A percentile compares a stretch with the other conserved stretches of the same genome.
These are phyloP conservation scores for Cremastinae sp. DNA, from an alignment of 2,888 invertebrate species.

Conservation along the genomic window DNA sequence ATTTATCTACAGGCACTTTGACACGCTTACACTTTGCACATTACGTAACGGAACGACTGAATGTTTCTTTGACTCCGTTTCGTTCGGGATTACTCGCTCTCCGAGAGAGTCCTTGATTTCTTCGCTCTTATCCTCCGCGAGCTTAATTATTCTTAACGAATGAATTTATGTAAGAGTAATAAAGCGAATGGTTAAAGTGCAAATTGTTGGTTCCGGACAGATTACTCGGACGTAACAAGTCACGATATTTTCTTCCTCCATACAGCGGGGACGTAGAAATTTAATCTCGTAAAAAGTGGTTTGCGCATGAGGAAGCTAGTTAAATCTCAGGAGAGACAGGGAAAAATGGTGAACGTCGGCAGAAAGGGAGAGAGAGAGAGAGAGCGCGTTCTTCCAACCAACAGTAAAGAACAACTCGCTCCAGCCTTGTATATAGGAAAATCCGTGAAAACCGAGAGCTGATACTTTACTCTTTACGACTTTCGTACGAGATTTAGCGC, in stretches of 20 bases:
- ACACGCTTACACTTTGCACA: conserved; percentile 11
- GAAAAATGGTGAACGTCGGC: conserved; percentile 7
- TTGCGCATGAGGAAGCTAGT: conserved; percentile 33
- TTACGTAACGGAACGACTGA: conserved; percentile 18
- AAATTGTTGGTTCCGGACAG: no score
- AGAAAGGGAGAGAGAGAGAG: neutral
- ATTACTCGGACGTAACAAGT: neutral
- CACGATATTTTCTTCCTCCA: neutral
- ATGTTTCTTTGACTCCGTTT: neutral
- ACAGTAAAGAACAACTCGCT: conserved; percentile 40
- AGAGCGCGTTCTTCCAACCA: conserved; percentile 20
- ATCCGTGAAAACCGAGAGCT: conserved; percentile 58
- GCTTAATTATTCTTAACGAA: no score
- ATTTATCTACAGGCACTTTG: conserved; percentile 26
- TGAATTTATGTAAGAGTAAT: no score
- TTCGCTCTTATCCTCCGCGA: neutral
- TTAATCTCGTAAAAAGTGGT: conserved; percentile 63
- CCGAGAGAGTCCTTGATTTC: neutral
- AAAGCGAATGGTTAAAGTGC: no score
- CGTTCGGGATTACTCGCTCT: neutral
- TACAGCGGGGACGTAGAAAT: conserved; percentile 2
- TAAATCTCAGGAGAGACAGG: conserved; percentile 40
- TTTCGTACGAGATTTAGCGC: conserved; percentile 47
- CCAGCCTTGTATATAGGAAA: conserved; percentile 51
- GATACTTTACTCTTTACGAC: conserved; percentile 64